These are phyloP conservation scores for Micromussa lordhowensis DNA, from an alignment of 92 coral and sea anemone species.

Conservation along the genomic window DNA sequence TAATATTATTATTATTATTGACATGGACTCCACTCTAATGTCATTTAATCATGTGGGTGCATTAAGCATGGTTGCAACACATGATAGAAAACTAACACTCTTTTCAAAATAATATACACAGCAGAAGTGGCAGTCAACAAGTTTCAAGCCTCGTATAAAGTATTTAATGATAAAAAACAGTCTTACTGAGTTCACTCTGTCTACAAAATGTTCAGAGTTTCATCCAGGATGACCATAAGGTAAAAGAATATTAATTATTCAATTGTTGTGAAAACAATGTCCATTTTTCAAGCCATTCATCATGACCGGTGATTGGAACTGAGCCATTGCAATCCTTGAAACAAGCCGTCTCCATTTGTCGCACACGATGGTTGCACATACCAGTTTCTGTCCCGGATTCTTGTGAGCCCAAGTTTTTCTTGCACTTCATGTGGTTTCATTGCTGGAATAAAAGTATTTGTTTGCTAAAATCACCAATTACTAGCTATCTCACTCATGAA, in stretches of 20 bases:
- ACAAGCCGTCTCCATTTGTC: slow-evolving; percentile 95
- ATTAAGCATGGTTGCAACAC: background rate
- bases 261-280: background rate
- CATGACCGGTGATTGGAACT: slow-evolving; percentile 77
- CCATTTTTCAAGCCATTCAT: background rate
- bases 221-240: background rate
- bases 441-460: slow-evolving; percentile 55
- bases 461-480: background rate
- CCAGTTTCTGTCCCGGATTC: slow-evolving; percentile 97
- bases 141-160: background rate
- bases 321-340: slow-evolving; percentile 97
- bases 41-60: background rate
- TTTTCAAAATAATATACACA: background rate
- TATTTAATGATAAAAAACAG: background rate
- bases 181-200: background rate
- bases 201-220: background rate
- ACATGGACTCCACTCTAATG: background rate
- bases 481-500: too few relatives aligned
- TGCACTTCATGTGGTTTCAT: slow-evolving; percentile 99
- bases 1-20: background rate
- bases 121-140: slow-evolving; percentile 3
- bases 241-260: background rate
- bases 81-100: background rate
- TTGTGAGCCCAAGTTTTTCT: slow-evolving; percentile 93
- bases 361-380: slow-evolving; percentile 99